Conservation (phyloP, 2,113 vertebrate species). For the Jacana jacana region DNA sequence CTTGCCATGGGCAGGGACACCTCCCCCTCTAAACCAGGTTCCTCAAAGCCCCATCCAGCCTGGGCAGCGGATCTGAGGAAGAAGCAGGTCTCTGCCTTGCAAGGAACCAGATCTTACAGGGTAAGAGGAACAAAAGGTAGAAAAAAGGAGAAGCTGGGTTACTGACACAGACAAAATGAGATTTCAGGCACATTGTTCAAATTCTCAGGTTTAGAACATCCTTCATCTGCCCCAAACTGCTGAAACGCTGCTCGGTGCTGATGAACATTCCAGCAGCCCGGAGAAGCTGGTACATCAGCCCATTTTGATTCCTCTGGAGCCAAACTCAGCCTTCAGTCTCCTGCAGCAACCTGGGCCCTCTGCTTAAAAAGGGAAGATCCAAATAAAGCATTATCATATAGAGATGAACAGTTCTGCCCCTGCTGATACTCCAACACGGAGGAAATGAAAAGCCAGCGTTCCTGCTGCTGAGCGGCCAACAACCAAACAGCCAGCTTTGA, state of each 20-base stretch:
- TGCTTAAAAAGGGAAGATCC: not conserved
- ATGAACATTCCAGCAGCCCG: not conserved
- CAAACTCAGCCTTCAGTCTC: not conserved
- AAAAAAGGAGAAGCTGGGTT: not conserved
- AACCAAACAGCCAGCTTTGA: slow-evolving; percentile 42
- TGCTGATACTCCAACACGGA: not conserved
- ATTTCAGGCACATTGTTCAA: not conserved
- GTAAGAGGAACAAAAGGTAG: not conserved
- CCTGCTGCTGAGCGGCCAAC: slow-evolving; percentile 34
- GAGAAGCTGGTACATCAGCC: not conserved
- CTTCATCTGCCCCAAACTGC: not conserved
- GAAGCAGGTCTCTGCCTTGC: not conserved
- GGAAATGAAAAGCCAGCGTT: slow-evolving; percentile 36
- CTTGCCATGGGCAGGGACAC: no score
- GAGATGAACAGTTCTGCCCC: slow-evolving; percentile 2
- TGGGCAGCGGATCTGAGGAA: not conserved
- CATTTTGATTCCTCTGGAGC: not conserved
- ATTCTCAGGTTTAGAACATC: not conserved
- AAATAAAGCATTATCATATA: slow-evolving; percentile 31
- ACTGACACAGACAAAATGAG: not conserved
- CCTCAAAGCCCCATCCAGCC: no score
- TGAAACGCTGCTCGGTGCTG: not conserved
- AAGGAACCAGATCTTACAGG: not conserved
- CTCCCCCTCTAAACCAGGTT: no score
- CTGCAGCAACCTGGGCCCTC: not conserved